These are phyloP conservation scores for Lepidurus packardi DNA, from an alignment of 1,140 invertebrate genomes.

Conservation along the genomic window DNA sequence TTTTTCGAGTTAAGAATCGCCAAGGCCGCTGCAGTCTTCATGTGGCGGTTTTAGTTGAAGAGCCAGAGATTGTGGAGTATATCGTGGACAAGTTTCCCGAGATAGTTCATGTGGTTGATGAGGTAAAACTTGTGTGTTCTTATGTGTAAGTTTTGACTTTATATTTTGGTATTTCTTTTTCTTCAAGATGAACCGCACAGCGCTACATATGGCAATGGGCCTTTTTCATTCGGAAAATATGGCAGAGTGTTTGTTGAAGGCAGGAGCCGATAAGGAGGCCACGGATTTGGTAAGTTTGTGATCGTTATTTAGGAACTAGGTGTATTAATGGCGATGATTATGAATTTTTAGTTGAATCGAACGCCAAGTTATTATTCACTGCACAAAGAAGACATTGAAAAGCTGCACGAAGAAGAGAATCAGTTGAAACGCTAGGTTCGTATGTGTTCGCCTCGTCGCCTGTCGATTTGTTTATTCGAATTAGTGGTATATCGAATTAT, in stretches of 20 bases:
- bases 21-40: conserved; percentile 64
- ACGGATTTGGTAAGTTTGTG: conserved; percentile 64
- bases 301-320: background rate
- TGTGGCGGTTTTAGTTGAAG: conserved; percentile 71
- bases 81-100: conserved; percentile 65
- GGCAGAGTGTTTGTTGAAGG: conserved; percentile 68
- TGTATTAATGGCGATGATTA: conserved; percentile 11
- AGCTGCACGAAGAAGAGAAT: conserved; percentile 75
- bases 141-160: conserved; percentile 26
- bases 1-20: conserved; percentile 68
- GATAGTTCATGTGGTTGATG: conserved; percentile 69
- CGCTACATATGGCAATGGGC: conserved; percentile 84
- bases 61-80: conserved; percentile 66
- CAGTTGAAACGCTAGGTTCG: conserved; percentile 37
- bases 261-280: conserved; percentile 68
- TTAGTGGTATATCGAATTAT: too few relatives aligned
- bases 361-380: conserved; percentile 88
- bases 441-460: too few relatives aligned
- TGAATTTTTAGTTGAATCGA: conserved; percentile 58
- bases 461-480: too few relatives aligned
- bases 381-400: conserved; percentile 77
- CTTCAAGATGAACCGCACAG: conserved; percentile 71
- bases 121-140: conserved; percentile 56
- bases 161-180: conserved; percentile 27
- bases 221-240: conserved; percentile 72